These are phyloP conservation scores for Bolinopsis microptera DNA, from an alignment of 37 sponge, comb jelly and placozoan species.

Conservation along the genomic window DNA sequence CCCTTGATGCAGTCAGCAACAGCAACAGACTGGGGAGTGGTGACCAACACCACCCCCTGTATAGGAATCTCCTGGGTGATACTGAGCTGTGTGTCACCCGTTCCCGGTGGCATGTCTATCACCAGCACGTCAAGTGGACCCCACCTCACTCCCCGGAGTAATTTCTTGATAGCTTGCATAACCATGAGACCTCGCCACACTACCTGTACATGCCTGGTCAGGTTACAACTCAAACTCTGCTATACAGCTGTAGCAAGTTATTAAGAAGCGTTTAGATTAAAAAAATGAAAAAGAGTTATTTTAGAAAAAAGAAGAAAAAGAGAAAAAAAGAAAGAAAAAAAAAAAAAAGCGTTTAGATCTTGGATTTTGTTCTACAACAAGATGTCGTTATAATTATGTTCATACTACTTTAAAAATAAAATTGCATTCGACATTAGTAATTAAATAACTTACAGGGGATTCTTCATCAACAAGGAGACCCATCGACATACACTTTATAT, in stretches of 20 bases:
- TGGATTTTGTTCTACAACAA: too few relatives aligned
- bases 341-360: too few relatives aligned
- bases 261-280: not conserved
- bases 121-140: conserved; percentile 87
- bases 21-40: conserved; percentile 80
- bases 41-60: conserved; percentile 65
- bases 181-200: conserved; percentile 99
- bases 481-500: conserved; percentile 98
- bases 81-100: conserved; percentile 96
- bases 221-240: too few relatives aligned
- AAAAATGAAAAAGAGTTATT: not conserved
- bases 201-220: conserved; percentile 66
- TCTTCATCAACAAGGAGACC: conserved; percentile 94
- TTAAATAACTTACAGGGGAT: conserved; percentile 71
- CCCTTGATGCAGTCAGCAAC: conserved; percentile 86
- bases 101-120: conserved; percentile 98
- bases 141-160: conserved; percentile 88
- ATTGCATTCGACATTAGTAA: too few relatives aligned
- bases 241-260: too few relatives aligned
- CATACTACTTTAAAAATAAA: too few relatives aligned
- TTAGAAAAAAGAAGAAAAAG: not conserved
- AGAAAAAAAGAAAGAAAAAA: too few relatives aligned
- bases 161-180: conserved; percentile 94
- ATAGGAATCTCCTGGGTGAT: conserved; percentile 83
- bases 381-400: too few relatives aligned